phyloP scores from a whole-genome alignment of 1,140 invertebrate genomes.

The Chironomus striatipennis region DNA sequence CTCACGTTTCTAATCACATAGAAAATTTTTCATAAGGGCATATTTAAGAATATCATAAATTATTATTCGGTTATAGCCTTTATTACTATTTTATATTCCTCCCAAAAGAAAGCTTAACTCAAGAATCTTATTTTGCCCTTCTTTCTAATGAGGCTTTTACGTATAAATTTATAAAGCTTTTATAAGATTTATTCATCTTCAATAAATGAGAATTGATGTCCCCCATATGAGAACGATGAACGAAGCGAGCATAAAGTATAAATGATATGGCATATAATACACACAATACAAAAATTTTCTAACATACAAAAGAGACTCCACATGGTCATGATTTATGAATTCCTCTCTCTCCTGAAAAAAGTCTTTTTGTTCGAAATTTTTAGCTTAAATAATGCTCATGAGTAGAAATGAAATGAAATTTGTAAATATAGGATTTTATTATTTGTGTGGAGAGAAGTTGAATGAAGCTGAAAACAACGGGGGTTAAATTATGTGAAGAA shows the following conservation, averaged over 20 bases:
- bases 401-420: background rate
- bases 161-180: background rate
- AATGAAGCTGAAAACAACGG: no score
- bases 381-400: background rate
- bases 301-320: background rate
- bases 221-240: background rate
- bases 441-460: no score
- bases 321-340: conserved; percentile 12
- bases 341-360: background rate
- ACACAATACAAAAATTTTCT: background rate
- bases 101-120: background rate
- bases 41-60: background rate
- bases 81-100: background rate
- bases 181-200: conserved; percentile 9
- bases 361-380: no score
- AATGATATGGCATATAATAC: background rate
- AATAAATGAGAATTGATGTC: background rate
- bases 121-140: background rate
- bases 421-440: background rate
- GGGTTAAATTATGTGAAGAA: no score
- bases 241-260: background rate
- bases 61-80: background rate
- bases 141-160: background rate
- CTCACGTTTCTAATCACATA: no score
- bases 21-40: no score